These are phyloP conservation scores for Florisuga fusca DNA, from an alignment of 2,797 vertebrate species.

Conservation along the genomic window DNA sequence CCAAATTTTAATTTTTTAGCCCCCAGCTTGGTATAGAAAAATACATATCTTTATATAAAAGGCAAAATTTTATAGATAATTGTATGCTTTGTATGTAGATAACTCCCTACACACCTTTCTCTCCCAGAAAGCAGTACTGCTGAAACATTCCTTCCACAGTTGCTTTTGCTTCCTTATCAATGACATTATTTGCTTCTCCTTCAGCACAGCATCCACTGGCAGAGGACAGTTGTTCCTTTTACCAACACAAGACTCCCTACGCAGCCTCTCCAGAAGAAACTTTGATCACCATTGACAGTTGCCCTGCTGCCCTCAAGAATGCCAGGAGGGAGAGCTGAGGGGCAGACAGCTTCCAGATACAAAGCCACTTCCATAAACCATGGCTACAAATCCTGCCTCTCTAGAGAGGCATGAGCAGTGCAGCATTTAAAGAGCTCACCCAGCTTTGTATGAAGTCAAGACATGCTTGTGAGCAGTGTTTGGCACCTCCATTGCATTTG, in stretches of 20 bases:
- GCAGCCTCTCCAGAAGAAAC: not conserved
- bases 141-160: not conserved
- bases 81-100: not conserved
- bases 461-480: rapidly evolving
- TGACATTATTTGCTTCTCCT: not conserved
- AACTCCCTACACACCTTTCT: not conserved
- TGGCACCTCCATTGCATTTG: not conserved
- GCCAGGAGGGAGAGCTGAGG: not conserved
- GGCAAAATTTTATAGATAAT: not conserved
- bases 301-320: not conserved
- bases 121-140: not conserved
- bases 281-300: not conserved
- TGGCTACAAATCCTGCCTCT: not conserved
- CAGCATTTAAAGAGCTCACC: not conserved
- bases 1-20: not conserved
- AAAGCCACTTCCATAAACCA: not conserved
- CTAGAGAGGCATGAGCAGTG: rapidly evolving
- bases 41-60: not conserved
- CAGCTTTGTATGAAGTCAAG: rapidly evolving
- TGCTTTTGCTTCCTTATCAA: not conserved
- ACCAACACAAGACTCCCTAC: rapidly evolving
- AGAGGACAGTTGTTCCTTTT: not conserved
- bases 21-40: not conserved
- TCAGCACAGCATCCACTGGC: not conserved
- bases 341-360: not conserved